Conservation (phyloP, 2,797 vertebrate species). For the Columba guinea region DNA sequence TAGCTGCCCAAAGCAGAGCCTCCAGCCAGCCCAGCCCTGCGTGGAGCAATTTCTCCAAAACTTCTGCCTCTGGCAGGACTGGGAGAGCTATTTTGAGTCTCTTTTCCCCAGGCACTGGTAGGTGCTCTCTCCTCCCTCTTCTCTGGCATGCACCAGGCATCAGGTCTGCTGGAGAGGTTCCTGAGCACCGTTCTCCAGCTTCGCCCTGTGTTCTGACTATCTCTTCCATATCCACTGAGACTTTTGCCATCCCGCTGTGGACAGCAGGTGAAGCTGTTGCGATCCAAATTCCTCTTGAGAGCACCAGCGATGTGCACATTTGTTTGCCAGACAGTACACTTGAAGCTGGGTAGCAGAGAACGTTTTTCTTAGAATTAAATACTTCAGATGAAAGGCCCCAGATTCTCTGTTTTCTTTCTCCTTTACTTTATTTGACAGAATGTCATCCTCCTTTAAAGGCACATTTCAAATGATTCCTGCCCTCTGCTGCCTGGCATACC, state of each 20-base stretch:
- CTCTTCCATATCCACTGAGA: neutral
- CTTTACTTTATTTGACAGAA: neutral
- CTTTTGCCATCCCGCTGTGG: neutral
- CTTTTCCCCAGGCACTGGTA: neutral
- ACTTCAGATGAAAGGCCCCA: neutral
- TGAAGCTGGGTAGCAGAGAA: neutral
- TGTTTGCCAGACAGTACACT: neutral
- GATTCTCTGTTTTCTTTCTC: neutral
- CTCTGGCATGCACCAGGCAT: accelerated
- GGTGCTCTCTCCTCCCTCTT: neutral
- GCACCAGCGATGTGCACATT: neutral
- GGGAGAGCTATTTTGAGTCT: too few relatives aligned
- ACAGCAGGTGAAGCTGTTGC: slow-evolving; percentile 10
- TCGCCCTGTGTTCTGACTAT: neutral
- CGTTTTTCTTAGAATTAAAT: neutral
- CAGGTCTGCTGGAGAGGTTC: neutral
- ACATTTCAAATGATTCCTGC: neutral
- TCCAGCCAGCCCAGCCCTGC: neutral
- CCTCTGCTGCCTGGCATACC: neutral
- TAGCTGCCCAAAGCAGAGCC: accelerated
- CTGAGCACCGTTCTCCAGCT: neutral
- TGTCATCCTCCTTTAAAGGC: neutral
- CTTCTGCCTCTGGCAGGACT: neutral
- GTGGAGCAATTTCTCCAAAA: neutral
- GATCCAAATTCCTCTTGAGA: neutral